Evolutionary conservation across 92 coral and sea anemone species (phyloP), one percentile per base, ranked within the genome.

Genomic region (Siderastrea siderea): DNA sequence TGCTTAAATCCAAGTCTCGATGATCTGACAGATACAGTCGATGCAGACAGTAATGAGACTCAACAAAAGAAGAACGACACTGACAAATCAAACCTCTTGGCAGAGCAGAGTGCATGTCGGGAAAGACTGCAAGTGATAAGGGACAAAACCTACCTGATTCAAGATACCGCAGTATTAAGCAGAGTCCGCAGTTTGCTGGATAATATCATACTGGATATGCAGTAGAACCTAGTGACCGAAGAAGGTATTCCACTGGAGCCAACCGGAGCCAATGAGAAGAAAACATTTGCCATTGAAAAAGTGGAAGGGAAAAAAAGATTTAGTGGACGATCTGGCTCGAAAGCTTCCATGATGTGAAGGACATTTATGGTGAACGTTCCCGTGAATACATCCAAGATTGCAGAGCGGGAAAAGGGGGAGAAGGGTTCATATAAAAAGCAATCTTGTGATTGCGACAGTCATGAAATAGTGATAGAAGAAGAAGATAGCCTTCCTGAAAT

Each of bases 121-220:
- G 90, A 87, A 60, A 55, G 63, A 47, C 47, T 79, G 71, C 72
- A 87, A 11, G 84, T 77, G 3, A 78, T 86, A 67, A 86, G 72
- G 49, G 81, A 87, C 84, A 19, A 78, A 54, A 69, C 90, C 12
- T 87, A 87, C 76, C 59, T 71, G 67, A 16, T 87, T 10, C 81
- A 83, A 7, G 80, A 87, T 61, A 84, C 68, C 48, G 85, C 68
- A 45, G 72, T 57, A 57, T 55, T 87, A 7, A 78, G 60, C 65
- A 83, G 84, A 19, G 74, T 87, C 52, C 73, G 65, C 51, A 55
- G 44, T 7, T 50, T 77, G 12, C 73, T 87, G 1, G 85, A 87
- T 16, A 71, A 87, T 50, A 75, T 87, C 2, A 48, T 87, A 45
- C 38, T 26, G n/a, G 60, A 87, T 6, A 16, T 87, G 48, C 71